Evolutionary conservation across 2,888 invertebrate species (phyloP), one percentile per base, ranked within the genome.

Genomic region (Carpatolechia fugitivella): DNA sequence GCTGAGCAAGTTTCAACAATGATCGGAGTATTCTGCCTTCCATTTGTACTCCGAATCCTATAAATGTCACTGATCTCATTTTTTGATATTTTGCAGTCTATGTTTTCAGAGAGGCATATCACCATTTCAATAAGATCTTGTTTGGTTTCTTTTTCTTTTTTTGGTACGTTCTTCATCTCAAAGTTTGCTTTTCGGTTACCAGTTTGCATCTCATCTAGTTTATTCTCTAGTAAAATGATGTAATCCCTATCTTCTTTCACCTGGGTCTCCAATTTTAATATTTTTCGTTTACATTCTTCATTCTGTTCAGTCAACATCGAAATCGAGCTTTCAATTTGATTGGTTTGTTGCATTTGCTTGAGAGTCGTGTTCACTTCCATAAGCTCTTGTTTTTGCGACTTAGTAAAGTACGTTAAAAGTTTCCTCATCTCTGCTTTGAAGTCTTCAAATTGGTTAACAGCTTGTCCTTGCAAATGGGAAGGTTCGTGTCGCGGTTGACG

Each of bases 21-120:
- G 5, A 55, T 55, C 5, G 55, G 55, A 16, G 35, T 36, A 18
- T 52, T 55, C 18, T 41, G 13, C 35, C 11, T 8, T 10, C 11
- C 36, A 13, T 50, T 52, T 30, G 40, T 52, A 11, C 36, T 36
- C 2, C 40, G 14, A 2, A 56, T 38, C 31, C 52, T 46, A 16
- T 52, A 56, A 10, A 56, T 31, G 14, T 56, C 52, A 16, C 48
- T 56, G 38, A 56, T 56, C 36, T 56, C 56, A 4, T 20, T n/a
- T 11, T 49, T 41, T 1, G 16, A 30, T 6, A 55, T 4, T 44
- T 44, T 14, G 16, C 33, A 51, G 10, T 38, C 47, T 33, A 51
- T 35, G 3, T 36, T 54, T n/a, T 41, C 24, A 10, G 55, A 49
- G 5, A 55, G 31, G 10, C 31, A 16, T 10, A 48, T 16, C 18